Evolutionary conservation across 2,113 vertebrate genomes (phyloP), one percentile per base, ranked within the genome.

Genomic region (Nothocercus julius): DNA sequence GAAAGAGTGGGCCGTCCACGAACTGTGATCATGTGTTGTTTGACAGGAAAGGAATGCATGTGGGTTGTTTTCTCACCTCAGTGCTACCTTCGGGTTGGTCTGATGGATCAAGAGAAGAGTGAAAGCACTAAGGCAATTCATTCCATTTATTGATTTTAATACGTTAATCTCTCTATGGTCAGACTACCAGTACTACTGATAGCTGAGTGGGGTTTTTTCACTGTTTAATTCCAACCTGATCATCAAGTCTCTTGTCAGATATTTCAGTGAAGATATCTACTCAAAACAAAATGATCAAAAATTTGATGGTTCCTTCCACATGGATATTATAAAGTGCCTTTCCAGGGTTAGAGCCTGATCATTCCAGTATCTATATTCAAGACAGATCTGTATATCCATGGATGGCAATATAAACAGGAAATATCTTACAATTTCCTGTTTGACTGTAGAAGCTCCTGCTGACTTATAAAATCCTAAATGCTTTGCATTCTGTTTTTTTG

Each of bases 81-180:
- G 62, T 36, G 7, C 87, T 56, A 91, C 96, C 96, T 66, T 90
- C 86, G 62, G 95, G 95, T 92, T 87, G 66, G 51, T 56, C 92
- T 79, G 92, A 44, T 1, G 36, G 67, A 51, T 82, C 79, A 30
- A 1, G 79, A 90, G 89, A 91, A 7, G 81, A 97, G 96, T 96
- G 96, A 97, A 97, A 97, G 96, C 89, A 69, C 74, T 51, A 44
- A 47, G 66, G 77, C 81, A 84, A 94, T 92, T 84, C 89, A 79
- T 68, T 27, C 62, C 89, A 13, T 87, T 53, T 75, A 40, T 82
- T 76, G 20, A 51, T 72, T 89, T 86, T 82, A 79, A 93, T 76
- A 44, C 49, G 78, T 87, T 75, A 89, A 90, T 93, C 83, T 66
- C 83, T 66, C 67, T 30, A 53, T 64, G 96, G 91, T 87, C 77